Base-by-base conservation (phyloP, 2,113 vertebrate genomes). In the Pteruthius melanotis region DNA sequence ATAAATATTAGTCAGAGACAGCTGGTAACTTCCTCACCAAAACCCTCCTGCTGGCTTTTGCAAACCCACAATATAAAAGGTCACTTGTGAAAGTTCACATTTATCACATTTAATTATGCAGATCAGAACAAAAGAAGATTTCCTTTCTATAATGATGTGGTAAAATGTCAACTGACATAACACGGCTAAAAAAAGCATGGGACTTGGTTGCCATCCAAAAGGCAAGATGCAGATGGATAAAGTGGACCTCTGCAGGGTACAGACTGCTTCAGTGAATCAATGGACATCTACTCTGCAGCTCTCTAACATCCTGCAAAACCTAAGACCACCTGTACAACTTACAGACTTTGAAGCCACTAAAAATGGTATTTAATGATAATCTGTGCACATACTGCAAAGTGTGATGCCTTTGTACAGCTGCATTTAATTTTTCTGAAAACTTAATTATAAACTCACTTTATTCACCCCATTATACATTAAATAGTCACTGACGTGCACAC, bases 31-130 rank as follows among this genome's bases (percentile, higher is more conserved):
- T 90, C 40, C 80, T 79, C 71, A 27, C 88, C 79, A 96, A 95
- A 92, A 52, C 37, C 56, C 56, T 81, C 90, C 88, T 47, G 56
- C 68, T 87, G 72, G 64, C 56, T 95, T 93, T 90, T 92, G 44
- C 44, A 94, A 92, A 60, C 35, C 47, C 76, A 50, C 86, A 87
- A 19, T 71, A 83, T 44, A 92, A 96, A 96, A 81, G 88, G 83
- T 95, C 79, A 81, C 64, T 88, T 86, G 85, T 75, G 56, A 90
- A 94, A 94, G 71, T 90, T 89, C 90, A 75, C 56, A 77, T 94
- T 90, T 81, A 90, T 86, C 88, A 74, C 85, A 66, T 90, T 90
- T 83, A 93, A 93, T 96, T 94, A 96, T 59, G 52, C 49, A 91
- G 53, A 49, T 77, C 63, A 90, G 94, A 95, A 70, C 90, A 94